Evolutionary conservation across 1,140 invertebrate species (phyloP).

Genomic region (Brachionus plicatilis): DNA sequence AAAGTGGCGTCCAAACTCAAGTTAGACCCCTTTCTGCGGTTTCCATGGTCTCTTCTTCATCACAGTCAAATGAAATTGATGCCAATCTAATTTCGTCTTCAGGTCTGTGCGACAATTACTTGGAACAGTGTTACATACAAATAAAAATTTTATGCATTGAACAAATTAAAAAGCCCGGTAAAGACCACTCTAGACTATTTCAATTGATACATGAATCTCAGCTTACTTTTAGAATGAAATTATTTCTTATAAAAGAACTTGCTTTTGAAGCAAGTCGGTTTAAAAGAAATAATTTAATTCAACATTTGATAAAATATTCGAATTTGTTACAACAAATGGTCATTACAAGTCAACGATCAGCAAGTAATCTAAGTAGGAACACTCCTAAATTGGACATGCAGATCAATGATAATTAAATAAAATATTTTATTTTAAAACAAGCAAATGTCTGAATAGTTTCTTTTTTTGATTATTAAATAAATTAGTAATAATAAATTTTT

Average conservation of each 20-base stretch:
- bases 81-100: background rate
- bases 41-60: background rate
- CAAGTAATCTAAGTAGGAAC: background rate
- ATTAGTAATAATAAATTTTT: background rate
- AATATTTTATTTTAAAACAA: background rate
- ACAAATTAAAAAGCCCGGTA: constrained; percentile 34
- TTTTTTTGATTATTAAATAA: background rate
- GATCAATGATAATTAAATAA: background rate
- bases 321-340: constrained; percentile 5
- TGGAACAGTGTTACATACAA: constrained; percentile 28
- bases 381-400: background rate
- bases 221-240: constrained; percentile 16
- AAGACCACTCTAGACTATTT: constrained; percentile 31
- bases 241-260: constrained; percentile 24
- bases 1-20: background rate
- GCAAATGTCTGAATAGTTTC: background rate
- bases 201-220: constrained; percentile 22
- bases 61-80: constrained; percentile 4
- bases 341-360: background rate
- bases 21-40: background rate
- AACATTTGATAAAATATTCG: background rate
- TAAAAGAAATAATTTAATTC: constrained; percentile 5
- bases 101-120: constrained; percentile 27
- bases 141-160: constrained; percentile 39
- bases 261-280: constrained; percentile 24